phyloP scores from a whole-genome alignment of 1,140 invertebrate genomes.

The Lucilia cuprina region DNA sequence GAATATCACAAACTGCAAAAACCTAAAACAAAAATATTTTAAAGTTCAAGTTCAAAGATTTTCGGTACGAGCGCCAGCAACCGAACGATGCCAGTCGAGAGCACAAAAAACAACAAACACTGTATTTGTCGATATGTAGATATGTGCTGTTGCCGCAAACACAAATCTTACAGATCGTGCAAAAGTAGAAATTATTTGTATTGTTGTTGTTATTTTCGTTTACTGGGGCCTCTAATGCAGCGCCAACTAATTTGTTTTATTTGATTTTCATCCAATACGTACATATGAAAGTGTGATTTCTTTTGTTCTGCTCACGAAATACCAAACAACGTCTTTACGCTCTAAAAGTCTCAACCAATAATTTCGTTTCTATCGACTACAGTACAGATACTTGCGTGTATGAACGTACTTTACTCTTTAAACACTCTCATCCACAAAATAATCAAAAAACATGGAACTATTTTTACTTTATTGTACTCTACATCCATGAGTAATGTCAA shows the following conservation, averaged over 20 bases:
- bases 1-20: not conserved
- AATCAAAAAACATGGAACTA: too few species aligned
- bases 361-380: not conserved
- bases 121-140: not conserved
- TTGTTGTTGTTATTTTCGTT: not conserved
- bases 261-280: not conserved
- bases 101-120: not conserved
- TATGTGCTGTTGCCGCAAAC: not conserved
- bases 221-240: not conserved
- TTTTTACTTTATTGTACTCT: too few species aligned
- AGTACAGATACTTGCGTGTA: not conserved
- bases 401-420: not conserved
- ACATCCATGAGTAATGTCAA: too few species aligned
- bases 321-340: not conserved
- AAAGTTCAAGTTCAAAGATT: constrained; percentile 30
- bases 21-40: not conserved
- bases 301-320: not conserved
- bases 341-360: not conserved
- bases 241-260: not conserved
- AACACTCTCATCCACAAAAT: too few species aligned
- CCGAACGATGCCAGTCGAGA: not conserved
- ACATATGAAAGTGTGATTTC: not conserved
- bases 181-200: not conserved
- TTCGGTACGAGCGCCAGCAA: not conserved
- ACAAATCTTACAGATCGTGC: not conserved